A percentile compares a stretch with the other conserved stretches of the same genome.
Evolutionary conservation across 2,888 invertebrate species (phyloP).

Genomic region (Xylota sylvarum): DNA sequence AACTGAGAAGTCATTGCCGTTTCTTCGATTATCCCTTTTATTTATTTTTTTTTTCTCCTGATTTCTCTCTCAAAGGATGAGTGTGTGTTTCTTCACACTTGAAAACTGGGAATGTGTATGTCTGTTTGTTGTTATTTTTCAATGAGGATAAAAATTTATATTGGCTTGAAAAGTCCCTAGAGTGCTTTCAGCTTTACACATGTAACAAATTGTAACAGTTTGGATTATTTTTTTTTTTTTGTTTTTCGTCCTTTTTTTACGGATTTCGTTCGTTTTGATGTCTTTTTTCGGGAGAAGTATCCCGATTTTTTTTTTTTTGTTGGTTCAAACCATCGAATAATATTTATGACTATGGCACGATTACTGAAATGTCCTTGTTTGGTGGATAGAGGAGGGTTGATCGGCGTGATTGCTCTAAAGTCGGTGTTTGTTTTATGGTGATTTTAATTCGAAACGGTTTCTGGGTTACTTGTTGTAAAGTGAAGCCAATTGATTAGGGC

Average conservation of each 20-base stretch:
- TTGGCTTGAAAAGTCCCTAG: constrained; percentile 84
- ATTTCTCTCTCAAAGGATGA: not conserved
- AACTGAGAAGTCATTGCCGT: constrained; percentile 71
- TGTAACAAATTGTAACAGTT: constrained; percentile 84
- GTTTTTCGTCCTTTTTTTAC: constrained; percentile 53
- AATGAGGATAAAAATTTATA: constrained; percentile 84
- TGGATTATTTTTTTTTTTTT: constrained; percentile 55
- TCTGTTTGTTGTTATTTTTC: constrained; percentile 82
- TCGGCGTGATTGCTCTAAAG: constrained; percentile 61
- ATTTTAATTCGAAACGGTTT: constrained; percentile 72
- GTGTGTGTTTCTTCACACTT: constrained; percentile 35
- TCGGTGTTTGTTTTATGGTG: constrained; percentile 73
- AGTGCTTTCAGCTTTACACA: constrained; percentile 84
- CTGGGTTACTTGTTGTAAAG: constrained; percentile 53
- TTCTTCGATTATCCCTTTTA: constrained; percentile 75
- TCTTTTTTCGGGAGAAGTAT: constrained; percentile 42
- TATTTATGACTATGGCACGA: constrained; percentile 75
- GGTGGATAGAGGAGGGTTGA: constrained; percentile 2
- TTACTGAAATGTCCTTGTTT: constrained; percentile 74
- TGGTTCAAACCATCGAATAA: constrained; percentile 63
- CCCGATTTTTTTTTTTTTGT: constrained; percentile 27
- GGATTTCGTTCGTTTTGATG: constrained; percentile 62
- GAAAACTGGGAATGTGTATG: not conserved
- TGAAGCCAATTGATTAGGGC: constrained; percentile 66
- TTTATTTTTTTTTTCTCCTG: constrained; percentile 43